Base-by-base conservation (phyloP, 2,888 invertebrate genomes). In the Rotaria sp. region DNA sequence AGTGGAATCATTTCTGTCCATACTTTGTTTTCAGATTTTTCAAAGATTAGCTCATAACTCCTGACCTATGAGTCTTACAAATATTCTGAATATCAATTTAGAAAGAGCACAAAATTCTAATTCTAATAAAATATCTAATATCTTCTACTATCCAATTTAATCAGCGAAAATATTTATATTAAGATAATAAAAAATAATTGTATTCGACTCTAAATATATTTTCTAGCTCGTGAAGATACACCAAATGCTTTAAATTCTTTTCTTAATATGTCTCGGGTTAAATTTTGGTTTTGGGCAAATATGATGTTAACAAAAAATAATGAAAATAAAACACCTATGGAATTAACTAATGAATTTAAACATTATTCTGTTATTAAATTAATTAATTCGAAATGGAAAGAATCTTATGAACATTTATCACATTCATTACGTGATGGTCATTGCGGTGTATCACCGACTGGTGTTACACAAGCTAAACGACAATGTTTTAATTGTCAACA, bases 251-350 rank as follows among this genome's bases (percentile, higher is more conserved):
- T 80, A n/a, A 80, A 18, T 21, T 80, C 45, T 45, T 80, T 80
- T 80, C 45, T 80, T 4, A 80, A 80, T 80, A n/a, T 80, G 13
- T 80, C 80, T n/a, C 41, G 80, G 11, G 80, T 80, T 24, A 80
- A 80, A 45, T 80, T 80, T 80, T 80, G 80, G 80, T 80, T 80
- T 45, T 80, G 80, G 80, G 80, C 80, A 13, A 80, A 80, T 80
- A 80, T 80, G 80, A 80, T 80, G 80, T 80, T 80, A 18, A 45
- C 45, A 26, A 80, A 80, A 80, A 80, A 80, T 45, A 80, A 80
- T 80, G 80, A 80, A 7, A 45, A 80, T 45, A 80, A 80, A 80
- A 80, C 80, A 1, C 80, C 80, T 15, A 38, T 80, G 45, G 80
- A 80, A 80, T 45, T 80, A 80, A 45, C 80, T 15, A 80, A 80